Evolutionary conservation across 2,113 vertebrate species (phyloP).

Genomic region (Nestor notabilis): DNA sequence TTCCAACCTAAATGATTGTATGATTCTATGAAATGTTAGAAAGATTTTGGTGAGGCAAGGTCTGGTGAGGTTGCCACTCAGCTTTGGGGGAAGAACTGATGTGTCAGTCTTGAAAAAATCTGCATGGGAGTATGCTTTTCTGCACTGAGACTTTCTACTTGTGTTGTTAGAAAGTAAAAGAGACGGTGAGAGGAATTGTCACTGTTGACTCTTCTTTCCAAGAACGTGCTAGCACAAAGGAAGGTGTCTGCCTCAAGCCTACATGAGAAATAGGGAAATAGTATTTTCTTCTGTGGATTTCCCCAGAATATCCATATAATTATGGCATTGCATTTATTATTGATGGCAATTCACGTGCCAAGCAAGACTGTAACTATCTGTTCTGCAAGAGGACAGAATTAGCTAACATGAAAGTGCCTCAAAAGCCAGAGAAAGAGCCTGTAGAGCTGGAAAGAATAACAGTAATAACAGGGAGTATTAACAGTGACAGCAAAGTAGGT

Average conservation of each 20-base stretch:
- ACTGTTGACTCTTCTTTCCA: neutral
- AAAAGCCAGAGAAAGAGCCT: neutral
- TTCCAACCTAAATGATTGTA: neutral
- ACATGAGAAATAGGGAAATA: rapidly evolving
- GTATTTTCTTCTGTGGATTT: neutral
- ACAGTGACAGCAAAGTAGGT: neutral
- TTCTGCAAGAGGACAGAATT: neutral
- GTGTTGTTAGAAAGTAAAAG: neutral
- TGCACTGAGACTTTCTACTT: neutral
- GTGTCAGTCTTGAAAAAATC: neutral
- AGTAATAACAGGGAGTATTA: neutral
- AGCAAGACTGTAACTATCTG: neutral
- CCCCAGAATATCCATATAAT: neutral
- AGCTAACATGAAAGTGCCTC: neutral
- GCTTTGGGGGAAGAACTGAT: neutral
- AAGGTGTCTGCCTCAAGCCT: neutral
- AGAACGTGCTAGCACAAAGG: neutral
- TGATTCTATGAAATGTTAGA: neutral
- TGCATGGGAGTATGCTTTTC: neutral
- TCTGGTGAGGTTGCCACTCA: neutral
- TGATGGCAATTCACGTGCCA: neutral
- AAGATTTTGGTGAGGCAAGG: neutral
- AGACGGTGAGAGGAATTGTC: neutral
- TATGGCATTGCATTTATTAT: neutral
- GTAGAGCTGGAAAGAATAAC: neutral